Base-by-base conservation (phyloP, 2,113 vertebrate genomes). In the Phrynosoma blainvillii region DNA sequence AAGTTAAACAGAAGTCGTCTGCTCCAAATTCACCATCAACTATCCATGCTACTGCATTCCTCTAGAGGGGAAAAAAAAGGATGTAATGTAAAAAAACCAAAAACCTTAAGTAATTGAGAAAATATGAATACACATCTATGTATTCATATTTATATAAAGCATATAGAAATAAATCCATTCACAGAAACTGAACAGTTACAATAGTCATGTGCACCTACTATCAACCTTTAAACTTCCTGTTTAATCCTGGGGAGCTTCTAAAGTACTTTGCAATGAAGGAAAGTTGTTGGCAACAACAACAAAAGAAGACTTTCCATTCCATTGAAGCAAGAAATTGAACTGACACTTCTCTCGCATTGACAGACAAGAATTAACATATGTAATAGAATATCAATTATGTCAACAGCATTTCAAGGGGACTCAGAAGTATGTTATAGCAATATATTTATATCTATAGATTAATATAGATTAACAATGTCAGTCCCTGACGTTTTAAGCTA, bases 11-110 rank as follows among this genome's bases (percentile, higher is more conserved):
- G 97, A 97, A 96, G 97, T 98, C 97, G 97, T 98, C 97, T 96
- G 96, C 96, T 97, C 97, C 96, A 88, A 95, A 97, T 96, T 98
- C 96, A 96, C 98, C 97, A 99, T 99, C 98, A 99, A 98, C 99
- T 99, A 98, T 99, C 98, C 98, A 99, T 99, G 97, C 98, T 98
- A 97, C 97, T 97, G 96, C 97, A 98, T 97, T 98, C 98, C 98
- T 97, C 96, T 95, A 97, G 93, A 88, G 89, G 95, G 84, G 36
- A 27, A 95, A 94, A 95, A 94, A 95, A 82, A 90, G 91, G 91
- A 89, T 80, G 90, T 90, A 92, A 93, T 85, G 92, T 27, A 81
- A 81, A 81, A 95, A 94, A 88, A 79, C 95, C 82, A 84, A 95
- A 90, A 94, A 70, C 90, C 92, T 92, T 88, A 93, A 90, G 88